A percentile compares a stretch with the other conserved stretches of the same genome.
phyloP scores from a whole-genome alignment of 2,113 vertebrate species.

The Apodemus speciosus region DNA sequence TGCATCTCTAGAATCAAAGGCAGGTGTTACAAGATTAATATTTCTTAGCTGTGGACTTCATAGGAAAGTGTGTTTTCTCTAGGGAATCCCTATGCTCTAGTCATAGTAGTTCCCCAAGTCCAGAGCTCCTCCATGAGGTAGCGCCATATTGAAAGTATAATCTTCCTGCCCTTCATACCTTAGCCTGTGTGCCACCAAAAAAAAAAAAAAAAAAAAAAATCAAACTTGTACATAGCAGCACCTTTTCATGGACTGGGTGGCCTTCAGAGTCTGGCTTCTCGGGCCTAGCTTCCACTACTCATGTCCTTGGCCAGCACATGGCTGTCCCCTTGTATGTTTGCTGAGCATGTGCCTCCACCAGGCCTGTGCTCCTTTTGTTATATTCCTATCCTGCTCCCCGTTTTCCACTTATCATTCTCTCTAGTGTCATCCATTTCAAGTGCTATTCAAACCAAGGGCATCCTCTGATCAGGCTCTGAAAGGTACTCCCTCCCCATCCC shows the following conservation, averaged over 20 bases:
- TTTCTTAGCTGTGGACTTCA: not conserved
- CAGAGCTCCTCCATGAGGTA: not conserved
- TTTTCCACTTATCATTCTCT: not conserved
- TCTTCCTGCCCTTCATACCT: not conserved
- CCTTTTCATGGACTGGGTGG: not conserved
- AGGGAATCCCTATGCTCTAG: not conserved
- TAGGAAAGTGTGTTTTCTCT: not conserved
- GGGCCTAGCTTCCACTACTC: not conserved
- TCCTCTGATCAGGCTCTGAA: not conserved
- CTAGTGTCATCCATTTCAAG: not conserved
- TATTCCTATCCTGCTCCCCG: not conserved
- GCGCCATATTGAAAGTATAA: not conserved
- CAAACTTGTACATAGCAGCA: not conserved
- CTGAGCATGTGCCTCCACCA: not conserved
- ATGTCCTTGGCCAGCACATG: not conserved
- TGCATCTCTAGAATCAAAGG: not conserved
- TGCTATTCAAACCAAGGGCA: not conserved
- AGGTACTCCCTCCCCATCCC: accelerated
- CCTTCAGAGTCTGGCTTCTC: not conserved
- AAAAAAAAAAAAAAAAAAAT: not conserved
- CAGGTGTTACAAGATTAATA: not conserved
- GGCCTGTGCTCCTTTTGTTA: not conserved
- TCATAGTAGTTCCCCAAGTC: not conserved
- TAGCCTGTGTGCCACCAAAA: not conserved
- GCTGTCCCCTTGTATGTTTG: not conserved